Evolutionary conservation across 2,888 invertebrate genomes (phyloP).

Genomic region (Buathra laborator): DNA sequence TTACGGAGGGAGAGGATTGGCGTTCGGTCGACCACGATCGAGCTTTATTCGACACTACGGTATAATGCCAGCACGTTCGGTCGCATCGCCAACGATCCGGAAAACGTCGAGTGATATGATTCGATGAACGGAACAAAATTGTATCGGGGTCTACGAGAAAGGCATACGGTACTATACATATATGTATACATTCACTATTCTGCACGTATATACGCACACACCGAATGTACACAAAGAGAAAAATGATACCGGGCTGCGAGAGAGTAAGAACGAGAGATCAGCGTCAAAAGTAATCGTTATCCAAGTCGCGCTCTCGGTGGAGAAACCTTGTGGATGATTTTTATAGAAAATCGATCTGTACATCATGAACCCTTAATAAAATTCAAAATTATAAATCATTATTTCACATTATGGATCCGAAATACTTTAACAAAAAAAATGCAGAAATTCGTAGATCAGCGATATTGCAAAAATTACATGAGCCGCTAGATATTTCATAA

Average conservation of each 20-base stretch:
- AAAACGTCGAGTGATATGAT: slow-evolving; percentile 68
- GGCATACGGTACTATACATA: slow-evolving; percentile 10
- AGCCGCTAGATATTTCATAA: slow-evolving; percentile 2
- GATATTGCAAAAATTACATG: not conserved
- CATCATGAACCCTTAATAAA: slow-evolving; percentile 18
- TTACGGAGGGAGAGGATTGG: slow-evolving; percentile 51
- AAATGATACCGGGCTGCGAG: slow-evolving; percentile 35
- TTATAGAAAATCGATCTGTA: slow-evolving; percentile 23
- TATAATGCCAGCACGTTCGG: slow-evolving; percentile 65
- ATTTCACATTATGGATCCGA: too few relatives aligned
- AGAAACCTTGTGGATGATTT: not conserved
- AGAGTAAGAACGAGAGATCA: slow-evolving; percentile 36
- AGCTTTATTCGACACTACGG: slow-evolving; percentile 65
- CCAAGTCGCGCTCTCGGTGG: slow-evolving; percentile 15
- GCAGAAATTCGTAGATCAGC: not conserved
- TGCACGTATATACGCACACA: not conserved
- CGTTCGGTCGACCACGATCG: slow-evolving; percentile 56
- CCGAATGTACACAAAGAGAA: slow-evolving; percentile 4
- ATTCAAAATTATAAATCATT: slow-evolving; percentile 8
- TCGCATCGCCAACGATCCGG: slow-evolving; percentile 64
- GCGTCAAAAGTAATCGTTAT: slow-evolving; percentile 57
- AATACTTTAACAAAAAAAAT: too few relatives aligned
- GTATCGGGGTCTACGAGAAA: slow-evolving; percentile 12
- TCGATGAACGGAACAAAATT: slow-evolving; percentile 67
- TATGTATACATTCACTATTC: slow-evolving; percentile 13